Conservation (phyloP, 1,140 invertebrate genomes). For the Portunus trituberculatus region DNA sequence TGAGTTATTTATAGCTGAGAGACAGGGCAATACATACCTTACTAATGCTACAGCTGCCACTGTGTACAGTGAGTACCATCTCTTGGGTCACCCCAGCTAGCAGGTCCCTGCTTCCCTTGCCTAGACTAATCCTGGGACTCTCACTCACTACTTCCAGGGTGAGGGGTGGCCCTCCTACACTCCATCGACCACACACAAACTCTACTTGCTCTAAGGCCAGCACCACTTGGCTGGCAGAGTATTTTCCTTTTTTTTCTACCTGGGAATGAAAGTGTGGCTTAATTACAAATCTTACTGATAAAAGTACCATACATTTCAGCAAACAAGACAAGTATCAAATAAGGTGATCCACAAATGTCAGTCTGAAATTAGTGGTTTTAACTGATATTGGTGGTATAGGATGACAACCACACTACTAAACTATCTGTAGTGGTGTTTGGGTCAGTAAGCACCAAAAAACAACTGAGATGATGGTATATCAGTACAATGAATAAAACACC, state of each 20-base stretch:
- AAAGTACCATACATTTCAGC: neutral
- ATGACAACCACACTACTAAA: too few relatives aligned
- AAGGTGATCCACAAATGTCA: too few relatives aligned
- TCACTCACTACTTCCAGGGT: conserved; percentile 83
- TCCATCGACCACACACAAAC: conserved; percentile 83
- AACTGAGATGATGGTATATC: too few relatives aligned
- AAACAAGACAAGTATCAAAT: too few relatives aligned
- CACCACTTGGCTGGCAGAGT: conserved; percentile 80
- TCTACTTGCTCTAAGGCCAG: conserved; percentile 83
- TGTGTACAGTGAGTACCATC: conserved; percentile 80
- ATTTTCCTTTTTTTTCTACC: conserved; percentile 80
- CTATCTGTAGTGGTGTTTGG: too few relatives aligned
- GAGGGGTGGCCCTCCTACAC: conserved; percentile 80
- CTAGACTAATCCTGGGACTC: conserved; percentile 82
- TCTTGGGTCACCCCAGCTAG: conserved; percentile 82
- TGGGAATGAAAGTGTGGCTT: conserved; percentile 77
- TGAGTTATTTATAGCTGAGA: neutral
- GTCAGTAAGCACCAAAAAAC: too few relatives aligned
- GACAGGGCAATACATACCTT: conserved; percentile 80
- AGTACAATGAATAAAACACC: too few relatives aligned
- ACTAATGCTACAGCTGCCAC: conserved; percentile 81
- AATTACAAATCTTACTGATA: neutral
- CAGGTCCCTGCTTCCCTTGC: conserved; percentile 82
- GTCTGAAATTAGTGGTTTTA: too few relatives aligned
- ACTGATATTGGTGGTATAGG: too few relatives aligned